These are phyloP conservation scores for Otis tarda DNA, from an alignment of 2,113 vertebrate genomes.

Conservation along the genomic window DNA sequence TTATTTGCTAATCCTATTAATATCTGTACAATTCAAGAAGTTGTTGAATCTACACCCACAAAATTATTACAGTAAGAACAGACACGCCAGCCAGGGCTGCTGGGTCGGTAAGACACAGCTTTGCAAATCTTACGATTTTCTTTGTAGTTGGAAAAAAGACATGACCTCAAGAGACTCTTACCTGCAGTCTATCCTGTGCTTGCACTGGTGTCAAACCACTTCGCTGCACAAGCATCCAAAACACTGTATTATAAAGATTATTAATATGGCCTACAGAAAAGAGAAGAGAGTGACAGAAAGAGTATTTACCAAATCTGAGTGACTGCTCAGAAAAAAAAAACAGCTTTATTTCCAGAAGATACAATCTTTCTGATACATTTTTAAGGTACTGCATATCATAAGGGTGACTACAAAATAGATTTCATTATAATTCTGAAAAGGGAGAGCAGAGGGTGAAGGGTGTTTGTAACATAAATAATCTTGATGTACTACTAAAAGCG, in stretches of 20 bases:
- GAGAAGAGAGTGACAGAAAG: background rate
- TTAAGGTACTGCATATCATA: background rate
- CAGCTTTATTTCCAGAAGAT: background rate
- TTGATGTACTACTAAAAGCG: background rate
- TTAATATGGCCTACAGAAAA: slow-evolving; percentile 88
- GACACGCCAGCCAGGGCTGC: background rate
- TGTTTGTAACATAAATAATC: background rate
- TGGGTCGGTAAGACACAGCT: background rate
- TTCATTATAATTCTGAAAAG: background rate
- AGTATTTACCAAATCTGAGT: background rate
- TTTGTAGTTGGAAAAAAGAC: background rate
- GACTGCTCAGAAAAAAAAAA: background rate
- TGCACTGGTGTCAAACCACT: slow-evolving; percentile 86
- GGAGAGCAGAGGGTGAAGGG: background rate
- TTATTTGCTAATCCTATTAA: background rate
- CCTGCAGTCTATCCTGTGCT: slow-evolving; percentile 88
- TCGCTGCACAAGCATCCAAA: slow-evolving; percentile 91
- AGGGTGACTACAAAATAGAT: background rate
- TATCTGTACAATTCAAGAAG: background rate
- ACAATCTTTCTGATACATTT: background rate
- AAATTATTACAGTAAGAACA: background rate
- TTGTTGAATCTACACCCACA: background rate
- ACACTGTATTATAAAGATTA: slow-evolving; percentile 96
- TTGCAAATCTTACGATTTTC: background rate
- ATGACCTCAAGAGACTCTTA: slow-evolving; percentile 33